Evolutionary conservation across 2,113 vertebrate genomes (phyloP), one percentile per base, ranked within the genome.

Genomic region (Oncorhynchus mykiss): DNA sequence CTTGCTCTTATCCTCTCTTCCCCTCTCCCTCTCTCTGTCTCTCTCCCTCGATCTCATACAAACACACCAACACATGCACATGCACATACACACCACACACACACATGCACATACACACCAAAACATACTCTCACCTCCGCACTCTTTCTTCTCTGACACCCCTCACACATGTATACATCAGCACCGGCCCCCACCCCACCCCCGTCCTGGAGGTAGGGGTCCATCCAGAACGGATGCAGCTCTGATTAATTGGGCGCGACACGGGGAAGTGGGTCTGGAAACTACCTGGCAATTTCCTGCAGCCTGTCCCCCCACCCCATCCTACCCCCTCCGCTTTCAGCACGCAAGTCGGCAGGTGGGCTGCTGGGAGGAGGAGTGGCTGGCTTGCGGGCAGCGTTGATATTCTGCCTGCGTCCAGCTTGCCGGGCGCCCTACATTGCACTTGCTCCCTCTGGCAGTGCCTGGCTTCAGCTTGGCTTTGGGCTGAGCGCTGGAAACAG

Each of bases 171-270:
- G 39, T 39, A 39, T 8, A 39, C 39, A 39, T 8, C 39, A 39
- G 7, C 39, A 8, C 8, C 0, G 8, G 8, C 39, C 39, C 34
- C 8, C 39, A 39, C 39, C 39, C 39, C 84, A 74, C 86, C 57
- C 51, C 69, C 84, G 79, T 8, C 78, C 81, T 25, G 67, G 80
- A 84, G 86, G 79, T 85, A 80, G 88, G 84, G 91, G 91, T 90
- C 86, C 89, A 88, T 91, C 91, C 91, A 92, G 90, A 90, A 91
- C 91, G 93, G 92, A 93, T 92, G 92, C 88, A 88, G 91, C 83
- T 88, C 91, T 93, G 92, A 94, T 94, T 93, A 94, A 94, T 94
- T 94, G 93, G 91, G 86, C 86, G 85, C 90, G 92, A 92, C 91
- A 83, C 86, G 82, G 88, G 89, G 92, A 94, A 93, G 91, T 92